phyloP scores from a whole-genome alignment of 1,140 invertebrate species.

The Lasioglossum baleicum region DNA sequence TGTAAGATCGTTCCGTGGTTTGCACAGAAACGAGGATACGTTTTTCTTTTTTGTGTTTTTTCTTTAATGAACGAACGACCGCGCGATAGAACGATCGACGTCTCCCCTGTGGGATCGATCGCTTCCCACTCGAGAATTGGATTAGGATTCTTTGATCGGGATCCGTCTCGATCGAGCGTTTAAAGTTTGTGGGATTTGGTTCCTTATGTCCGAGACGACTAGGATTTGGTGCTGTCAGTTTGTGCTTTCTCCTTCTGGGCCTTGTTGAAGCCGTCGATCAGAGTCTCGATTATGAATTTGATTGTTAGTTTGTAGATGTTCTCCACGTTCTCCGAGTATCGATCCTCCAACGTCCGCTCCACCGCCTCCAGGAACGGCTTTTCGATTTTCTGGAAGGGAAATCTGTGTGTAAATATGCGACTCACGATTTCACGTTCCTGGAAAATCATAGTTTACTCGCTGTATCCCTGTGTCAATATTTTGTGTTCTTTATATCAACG shows the following conservation, averaged over 20 bases:
- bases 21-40: background rate
- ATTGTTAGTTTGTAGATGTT: slow-evolving; percentile 95
- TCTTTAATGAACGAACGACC: slow-evolving; percentile 20
- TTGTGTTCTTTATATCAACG: too few relatives aligned
- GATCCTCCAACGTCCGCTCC: slow-evolving; percentile 90
- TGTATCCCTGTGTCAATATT: too few relatives aligned
- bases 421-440: too few relatives aligned
- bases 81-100: background rate
- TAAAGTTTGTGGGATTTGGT: slow-evolving; percentile 6
- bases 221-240: slow-evolving; percentile 66
- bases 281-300: slow-evolving; percentile 92
- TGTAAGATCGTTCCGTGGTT: background rate
- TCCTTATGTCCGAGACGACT: slow-evolving; percentile 57
- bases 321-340: slow-evolving; percentile 95
- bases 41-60: background rate
- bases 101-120: background rate
- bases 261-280: slow-evolving; percentile 90
- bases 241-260: slow-evolving; percentile 56
- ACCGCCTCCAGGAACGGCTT: slow-evolving; percentile 93
- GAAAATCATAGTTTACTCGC: too few relatives aligned
- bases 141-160: slow-evolving; percentile 8
- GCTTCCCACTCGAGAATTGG: background rate
- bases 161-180: slow-evolving; percentile 29
- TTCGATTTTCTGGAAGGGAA: slow-evolving; percentile 91
- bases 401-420: slow-evolving; percentile 26